Evolutionary conservation across 1,140 invertebrate species (phyloP).

Genomic region (Calliphora vicina): DNA sequence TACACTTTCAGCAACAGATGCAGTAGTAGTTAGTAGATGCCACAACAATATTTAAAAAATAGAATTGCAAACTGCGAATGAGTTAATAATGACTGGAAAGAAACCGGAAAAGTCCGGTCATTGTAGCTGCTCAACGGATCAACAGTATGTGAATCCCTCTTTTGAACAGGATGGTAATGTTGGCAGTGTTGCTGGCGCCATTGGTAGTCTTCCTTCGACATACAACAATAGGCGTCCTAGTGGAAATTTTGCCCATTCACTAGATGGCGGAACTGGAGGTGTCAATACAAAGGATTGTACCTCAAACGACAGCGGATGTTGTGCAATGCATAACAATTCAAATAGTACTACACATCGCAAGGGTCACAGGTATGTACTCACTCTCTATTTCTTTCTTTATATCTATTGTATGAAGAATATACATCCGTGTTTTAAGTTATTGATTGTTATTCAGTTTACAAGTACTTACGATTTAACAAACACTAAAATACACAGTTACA

Average conservation of each 20-base stretch:
- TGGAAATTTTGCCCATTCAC: neutral
- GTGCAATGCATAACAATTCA: neutral
- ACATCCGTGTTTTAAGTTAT: too few species aligned
- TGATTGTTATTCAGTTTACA: too few species aligned
- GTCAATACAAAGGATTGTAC: neutral
- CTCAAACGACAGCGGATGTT: neutral
- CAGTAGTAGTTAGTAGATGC: neutral
- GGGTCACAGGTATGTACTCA: slow-evolving; percentile 59
- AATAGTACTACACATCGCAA: slow-evolving; percentile 53
- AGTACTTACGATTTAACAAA: too few species aligned
- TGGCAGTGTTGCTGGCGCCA: neutral
- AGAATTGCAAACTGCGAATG: neutral
- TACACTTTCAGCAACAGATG: neutral
- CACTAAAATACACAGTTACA: too few species aligned
- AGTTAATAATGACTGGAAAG: slow-evolving; percentile 26
- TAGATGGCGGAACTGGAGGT: neutral
- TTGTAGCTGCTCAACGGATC: slow-evolving; percentile 34
- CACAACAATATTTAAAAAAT: neutral
- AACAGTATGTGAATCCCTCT: slow-evolving; percentile 59
- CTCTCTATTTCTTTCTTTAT: neutral
- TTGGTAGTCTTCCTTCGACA: neutral
- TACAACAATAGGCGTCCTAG: neutral
- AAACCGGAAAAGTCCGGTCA: slow-evolving; percentile 32
- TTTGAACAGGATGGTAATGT: slow-evolving; percentile 49
- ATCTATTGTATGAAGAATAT: too few species aligned